phyloP scores from a whole-genome alignment of 2,888 invertebrate genomes.

The Lasioglossum villosulum region DNA sequence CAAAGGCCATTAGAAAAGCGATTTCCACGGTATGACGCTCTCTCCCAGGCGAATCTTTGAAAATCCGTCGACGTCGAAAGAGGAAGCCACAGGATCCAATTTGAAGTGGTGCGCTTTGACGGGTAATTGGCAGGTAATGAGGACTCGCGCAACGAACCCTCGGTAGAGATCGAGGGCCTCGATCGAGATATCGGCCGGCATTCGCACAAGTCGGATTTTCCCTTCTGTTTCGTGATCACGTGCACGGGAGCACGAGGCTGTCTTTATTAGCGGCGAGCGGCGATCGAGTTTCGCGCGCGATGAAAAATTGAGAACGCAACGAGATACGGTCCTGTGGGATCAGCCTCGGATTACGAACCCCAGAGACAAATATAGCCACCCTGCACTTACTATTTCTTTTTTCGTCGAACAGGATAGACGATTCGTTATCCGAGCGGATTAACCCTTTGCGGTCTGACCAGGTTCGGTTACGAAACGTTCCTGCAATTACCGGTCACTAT shows the following conservation, averaged over 20 bases:
- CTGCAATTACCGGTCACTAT: background rate
- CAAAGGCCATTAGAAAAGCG: conserved; percentile 11
- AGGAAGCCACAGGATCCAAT: conserved; percentile 24
- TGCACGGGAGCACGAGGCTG: background rate
- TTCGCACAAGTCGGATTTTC: background rate
- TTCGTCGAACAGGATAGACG: background rate
- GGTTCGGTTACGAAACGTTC: background rate
- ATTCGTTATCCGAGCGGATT: conserved; percentile 12
- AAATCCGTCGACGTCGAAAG: background rate
- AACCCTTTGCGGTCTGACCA: conserved; percentile 48
- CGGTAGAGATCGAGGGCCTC: background rate
- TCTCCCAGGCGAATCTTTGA: background rate
- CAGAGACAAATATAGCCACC: conserved; percentile 17
- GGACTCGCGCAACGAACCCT: background rate
- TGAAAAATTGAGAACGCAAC: conserved; percentile 36
- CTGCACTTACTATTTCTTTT: background rate
- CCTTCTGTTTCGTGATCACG: conserved; percentile 1
- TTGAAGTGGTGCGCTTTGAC: background rate
- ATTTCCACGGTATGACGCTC: background rate
- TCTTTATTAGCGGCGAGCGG: background rate
- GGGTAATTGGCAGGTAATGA: background rate
- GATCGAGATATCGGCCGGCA: background rate
- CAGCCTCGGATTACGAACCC: conserved; percentile 37
- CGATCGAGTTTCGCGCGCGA: conserved; percentile 38
- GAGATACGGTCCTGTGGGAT: conserved; percentile 14